phyloP scores from a whole-genome alignment of 2,797 vertebrate species.

The Naso thynnoides region DNA sequence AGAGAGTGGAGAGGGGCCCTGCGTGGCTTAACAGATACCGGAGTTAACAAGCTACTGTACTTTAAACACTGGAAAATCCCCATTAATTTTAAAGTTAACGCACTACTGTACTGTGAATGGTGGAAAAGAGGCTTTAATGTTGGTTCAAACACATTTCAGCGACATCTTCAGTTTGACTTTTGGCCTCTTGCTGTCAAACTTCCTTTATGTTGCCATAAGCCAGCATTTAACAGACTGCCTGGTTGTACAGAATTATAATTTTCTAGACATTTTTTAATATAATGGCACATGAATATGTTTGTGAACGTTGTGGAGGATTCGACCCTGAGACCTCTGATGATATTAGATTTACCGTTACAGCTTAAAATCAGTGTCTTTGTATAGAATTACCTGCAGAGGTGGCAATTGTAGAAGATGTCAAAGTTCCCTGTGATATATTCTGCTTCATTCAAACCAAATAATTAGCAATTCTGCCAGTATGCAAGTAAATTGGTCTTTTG shows the following conservation, averaged over 20 bases:
- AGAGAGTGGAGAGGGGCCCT: slow-evolving; percentile 52
- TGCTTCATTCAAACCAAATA: slow-evolving; percentile 8
- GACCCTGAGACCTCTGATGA: slow-evolving; percentile 1
- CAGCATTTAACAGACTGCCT: slow-evolving; percentile 25
- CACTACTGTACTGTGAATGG: slow-evolving; percentile 63
- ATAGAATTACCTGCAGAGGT: not conserved
- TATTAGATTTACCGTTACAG: slow-evolving; percentile 5
- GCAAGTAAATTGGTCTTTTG: not conserved
- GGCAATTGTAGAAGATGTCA: not conserved
- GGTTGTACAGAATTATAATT: slow-evolving; percentile 21
- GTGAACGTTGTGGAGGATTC: slow-evolving; percentile 16
- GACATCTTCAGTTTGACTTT: slow-evolving; percentile 47
- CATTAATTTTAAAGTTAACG: slow-evolving; percentile 75
- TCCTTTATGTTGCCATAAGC: slow-evolving; percentile 34
- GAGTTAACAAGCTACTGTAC: slow-evolving; percentile 81
- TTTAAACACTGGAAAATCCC: slow-evolving; percentile 77
- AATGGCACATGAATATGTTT: slow-evolving; percentile 19
- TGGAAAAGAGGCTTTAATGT: slow-evolving; percentile 58
- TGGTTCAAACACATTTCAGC: slow-evolving; percentile 40
- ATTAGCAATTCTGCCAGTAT: not conserved
- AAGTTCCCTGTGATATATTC: not conserved
- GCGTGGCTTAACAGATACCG: slow-evolving; percentile 78
- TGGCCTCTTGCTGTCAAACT: slow-evolving; percentile 44
- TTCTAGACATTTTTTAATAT: slow-evolving; percentile 17
- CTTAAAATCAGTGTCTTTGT: slow-evolving; percentile 3